Base-by-base conservation (phyloP, 2,888 invertebrate species). In the Microctonus hyperodae region DNA sequence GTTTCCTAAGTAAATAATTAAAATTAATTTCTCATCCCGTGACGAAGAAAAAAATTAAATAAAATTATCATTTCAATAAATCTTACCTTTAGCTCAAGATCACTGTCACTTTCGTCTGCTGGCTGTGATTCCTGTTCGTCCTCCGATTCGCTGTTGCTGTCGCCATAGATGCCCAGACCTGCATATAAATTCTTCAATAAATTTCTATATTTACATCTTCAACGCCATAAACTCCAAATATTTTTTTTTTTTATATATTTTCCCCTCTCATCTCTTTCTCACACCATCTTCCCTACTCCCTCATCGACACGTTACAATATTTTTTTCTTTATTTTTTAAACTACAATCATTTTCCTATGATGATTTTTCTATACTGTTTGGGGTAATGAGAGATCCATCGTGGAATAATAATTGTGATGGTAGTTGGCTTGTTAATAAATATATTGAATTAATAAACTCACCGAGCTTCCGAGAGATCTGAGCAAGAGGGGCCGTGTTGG, bases 381-480 rank as follows among this genome's bases (percentile, higher is more conserved):
- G n/a, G 59, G 59, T 22, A 57, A 57, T 20, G 16, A 35, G n/a
- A n/a, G 59, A 40, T 59, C 59, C 59, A 28, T 59, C 44, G 37
- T 59, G 37, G 40, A 55, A 28, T 55, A 28, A 35, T 40, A 50
- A 50, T 53, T 55, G 44, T 44, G 44, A 16, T 44, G 44, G 16
- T 28, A n/a, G 25, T 25, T 53, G 31, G 31, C 40, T 67, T 58
- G 31, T 62, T 50, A 63, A 65, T 62, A 62, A 37, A 73, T 70
- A 70, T 70, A 33, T 61, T 64, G 63, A 58, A 66, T 68, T 63
- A 69, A 74, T 73, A 60, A 75, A 95, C 96, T 96, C 90, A 96
- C 96, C 96, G 84, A 96, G 91, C 85, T 92, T 92, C 81, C 91
- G 91, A 85, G 94, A 92, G 88, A 96, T 90, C 88, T 95, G 92